These are phyloP conservation scores for Pyxicephalus adspersus DNA, from an alignment of 2,113 vertebrate species.

Conservation along the genomic window DNA sequence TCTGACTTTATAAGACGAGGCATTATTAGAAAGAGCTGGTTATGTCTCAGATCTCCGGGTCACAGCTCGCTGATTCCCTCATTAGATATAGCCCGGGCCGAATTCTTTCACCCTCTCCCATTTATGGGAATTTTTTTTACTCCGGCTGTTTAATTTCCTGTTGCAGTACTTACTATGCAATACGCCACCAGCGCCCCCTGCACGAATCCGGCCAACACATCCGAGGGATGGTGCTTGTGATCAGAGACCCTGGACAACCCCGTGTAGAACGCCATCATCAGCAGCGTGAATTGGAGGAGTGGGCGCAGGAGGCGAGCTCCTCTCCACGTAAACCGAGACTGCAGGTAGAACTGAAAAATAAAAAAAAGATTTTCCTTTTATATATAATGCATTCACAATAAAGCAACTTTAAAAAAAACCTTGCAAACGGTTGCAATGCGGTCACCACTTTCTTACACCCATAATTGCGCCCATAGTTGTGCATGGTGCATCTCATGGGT, in stretches of 20 bases:
- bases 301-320: slow-evolving; percentile 92
- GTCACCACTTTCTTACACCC: too few relatives aligned
- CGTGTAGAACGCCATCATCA: slow-evolving; percentile 98
- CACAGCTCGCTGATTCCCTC: neutral
- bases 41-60: neutral
- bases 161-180: slow-evolving; percentile 83
- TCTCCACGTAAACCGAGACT: slow-evolving; percentile 93
- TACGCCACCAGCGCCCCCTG: slow-evolving; percentile 95
- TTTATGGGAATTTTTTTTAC: neutral
- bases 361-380: neutral
- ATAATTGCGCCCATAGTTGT: too few relatives aligned
- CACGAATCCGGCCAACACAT: slow-evolving; percentile 89
- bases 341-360: slow-evolving; percentile 86
- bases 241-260: slow-evolving; percentile 92
- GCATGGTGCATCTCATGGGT: too few relatives aligned
- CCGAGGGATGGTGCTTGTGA: slow-evolving; percentile 92
- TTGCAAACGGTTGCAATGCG: too few relatives aligned
- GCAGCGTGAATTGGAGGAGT: slow-evolving; percentile 92
- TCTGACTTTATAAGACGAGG: neutral
- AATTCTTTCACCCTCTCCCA: neutral
- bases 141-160: neutral
- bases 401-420: too few relatives aligned
- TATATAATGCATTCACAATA: too few relatives aligned
- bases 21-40: neutral
- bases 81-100: neutral